phyloP scores from a whole-genome alignment of 2,888 invertebrate species.

The Cremastinae sp. region DNA sequence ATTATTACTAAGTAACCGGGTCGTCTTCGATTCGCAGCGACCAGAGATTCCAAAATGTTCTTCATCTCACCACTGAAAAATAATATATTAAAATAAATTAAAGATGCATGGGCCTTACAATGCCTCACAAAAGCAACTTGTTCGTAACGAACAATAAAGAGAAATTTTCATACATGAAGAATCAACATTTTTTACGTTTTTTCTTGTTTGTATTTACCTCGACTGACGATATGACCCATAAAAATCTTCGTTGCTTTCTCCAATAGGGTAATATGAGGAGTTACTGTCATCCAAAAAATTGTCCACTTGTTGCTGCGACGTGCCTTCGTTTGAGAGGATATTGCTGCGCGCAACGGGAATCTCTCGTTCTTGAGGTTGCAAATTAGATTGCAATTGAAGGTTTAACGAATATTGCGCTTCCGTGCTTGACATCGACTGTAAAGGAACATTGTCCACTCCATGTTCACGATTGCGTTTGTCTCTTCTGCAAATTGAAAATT shows the following conservation, averaged over 20 bases:
- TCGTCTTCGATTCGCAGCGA: constrained; percentile 69
- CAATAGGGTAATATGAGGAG: constrained; percentile 66
- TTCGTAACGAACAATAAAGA: too few relatives aligned
- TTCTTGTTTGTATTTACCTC: constrained; percentile 62
- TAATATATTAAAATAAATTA: too few relatives aligned
- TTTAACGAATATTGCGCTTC: constrained; percentile 75
- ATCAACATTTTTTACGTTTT: too few relatives aligned
- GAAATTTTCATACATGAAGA: not conserved
- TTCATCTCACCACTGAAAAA: constrained; percentile 71
- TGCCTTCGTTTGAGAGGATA: constrained; percentile 69
- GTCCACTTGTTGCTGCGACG: constrained; percentile 70
- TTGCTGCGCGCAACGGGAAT: constrained; percentile 69
- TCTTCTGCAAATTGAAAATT: constrained; percentile 65
- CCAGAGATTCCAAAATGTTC: constrained; percentile 69
- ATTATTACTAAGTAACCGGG: constrained; percentile 72
- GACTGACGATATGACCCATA: constrained; percentile 67
- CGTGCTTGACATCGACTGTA: constrained; percentile 66
- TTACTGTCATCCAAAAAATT: constrained; percentile 74
- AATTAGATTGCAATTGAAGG: constrained; percentile 70
- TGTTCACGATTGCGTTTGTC: constrained; percentile 76
- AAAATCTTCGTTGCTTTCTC: constrained; percentile 67
- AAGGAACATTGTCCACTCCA: constrained; percentile 69
- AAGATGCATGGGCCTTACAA: too few relatives aligned
- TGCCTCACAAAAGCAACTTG: too few relatives aligned
- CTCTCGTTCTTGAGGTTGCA: constrained; percentile 72